Base-by-base conservation (phyloP, 2,888 invertebrate genomes). In the Ophion ellenae region DNA sequence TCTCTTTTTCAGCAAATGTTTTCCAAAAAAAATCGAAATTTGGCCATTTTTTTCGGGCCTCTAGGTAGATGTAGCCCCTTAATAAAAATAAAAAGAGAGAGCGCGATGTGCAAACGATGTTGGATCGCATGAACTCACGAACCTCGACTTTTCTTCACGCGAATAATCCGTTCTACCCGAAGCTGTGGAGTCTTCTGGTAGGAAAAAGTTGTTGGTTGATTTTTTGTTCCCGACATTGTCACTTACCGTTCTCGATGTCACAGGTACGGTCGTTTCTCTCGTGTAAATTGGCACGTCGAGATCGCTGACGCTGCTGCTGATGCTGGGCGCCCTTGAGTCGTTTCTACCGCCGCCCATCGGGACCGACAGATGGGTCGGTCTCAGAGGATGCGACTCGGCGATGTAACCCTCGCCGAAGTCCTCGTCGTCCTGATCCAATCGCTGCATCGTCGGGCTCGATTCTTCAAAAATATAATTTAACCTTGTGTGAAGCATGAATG, bases 231-330 rank as follows among this genome's bases (percentile, higher is more conserved):
- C 20, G 11, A 70, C 45, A 20, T 11, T 77, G 28, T 59, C 36
- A 64, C 89, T 91, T 87, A 93, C 93, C 90, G 89, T 90, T 84
- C 88, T 90, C 24, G 91, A 90, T 0, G 91, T 91, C 2, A 94
- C 82, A 1, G 93, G 94, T 86, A 93, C 82, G 63, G 94, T 93
- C 2, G 94, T 94, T 81, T 94, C 93, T 28, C 94, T 91, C 67
- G 93, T 92, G 87, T 95, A 95, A 87, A 95, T 95, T n/a, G 95
- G 95, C 64, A 95, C 95, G 87, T 95, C 95, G 91, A 95, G 92
- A 90, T 95, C 95, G 89, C 95, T 95, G 85, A 95, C 94, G 89
- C 94, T 95, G 87, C 95, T 95, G 40, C 95, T 95, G 87, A 95
- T 94, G 89, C 95, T 95, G 2, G 94, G 92, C 66, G 95, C 94